These are phyloP conservation scores for Leptonema lineaticorne DNA, from an alignment of 1,140 invertebrate genomes.

Conservation along the genomic window DNA sequence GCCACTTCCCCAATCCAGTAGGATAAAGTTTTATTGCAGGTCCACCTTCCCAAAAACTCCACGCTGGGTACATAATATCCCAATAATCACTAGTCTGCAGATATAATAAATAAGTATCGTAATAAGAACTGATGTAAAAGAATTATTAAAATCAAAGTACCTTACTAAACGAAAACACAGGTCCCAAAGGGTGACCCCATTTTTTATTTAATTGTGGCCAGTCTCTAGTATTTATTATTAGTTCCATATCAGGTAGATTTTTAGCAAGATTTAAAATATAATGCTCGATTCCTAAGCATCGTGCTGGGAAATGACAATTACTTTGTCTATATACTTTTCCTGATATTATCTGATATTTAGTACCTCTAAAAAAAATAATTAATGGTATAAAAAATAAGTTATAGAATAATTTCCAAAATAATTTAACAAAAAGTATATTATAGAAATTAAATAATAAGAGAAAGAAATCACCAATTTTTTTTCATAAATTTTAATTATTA, in stretches of 20 bases:
- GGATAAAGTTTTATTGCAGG: constrained; percentile 93
- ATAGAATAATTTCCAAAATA: no score
- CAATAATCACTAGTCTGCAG: constrained; percentile 72
- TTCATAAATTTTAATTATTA: no score
- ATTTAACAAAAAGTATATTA: no score
- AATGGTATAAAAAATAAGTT: no score
- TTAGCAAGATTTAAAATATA: constrained; percentile 70
- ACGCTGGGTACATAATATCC: constrained; percentile 96
- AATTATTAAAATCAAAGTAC: no score
- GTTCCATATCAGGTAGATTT: constrained; percentile 79
- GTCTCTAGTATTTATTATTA: constrained; percentile 88
- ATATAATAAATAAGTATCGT: constrained; percentile 10
- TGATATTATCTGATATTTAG: constrained; percentile 83
- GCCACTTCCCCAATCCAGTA: constrained; percentile 90
- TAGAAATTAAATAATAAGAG: no score
- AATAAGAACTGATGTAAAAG: background rate
- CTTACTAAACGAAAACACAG: constrained; percentile 95
- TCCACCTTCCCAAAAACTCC: constrained; percentile 97
- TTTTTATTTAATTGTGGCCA: constrained; percentile 81
- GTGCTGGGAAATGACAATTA: constrained; percentile 86
- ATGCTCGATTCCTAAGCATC: constrained; percentile 90
- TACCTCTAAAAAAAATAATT: constrained; percentile 56
- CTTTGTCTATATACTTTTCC: constrained; percentile 78
- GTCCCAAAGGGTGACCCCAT: constrained; percentile 61
- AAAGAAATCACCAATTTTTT: no score